phyloP scores from a whole-genome alignment of 2,113 vertebrate genomes.

The Aspidoscelis tigris region DNA sequence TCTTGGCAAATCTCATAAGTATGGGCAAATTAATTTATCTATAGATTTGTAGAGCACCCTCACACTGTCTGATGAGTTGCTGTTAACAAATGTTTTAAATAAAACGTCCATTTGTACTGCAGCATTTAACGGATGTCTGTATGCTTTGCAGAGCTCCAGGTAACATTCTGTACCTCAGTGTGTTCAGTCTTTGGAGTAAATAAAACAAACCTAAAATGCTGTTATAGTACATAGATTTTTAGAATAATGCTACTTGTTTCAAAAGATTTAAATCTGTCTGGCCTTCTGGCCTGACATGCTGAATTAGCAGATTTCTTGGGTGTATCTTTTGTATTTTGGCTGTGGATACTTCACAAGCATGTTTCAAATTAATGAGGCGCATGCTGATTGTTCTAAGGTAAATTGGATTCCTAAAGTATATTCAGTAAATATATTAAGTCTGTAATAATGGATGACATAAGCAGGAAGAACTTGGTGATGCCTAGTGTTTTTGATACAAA shows the following conservation, averaged over 20 bases:
- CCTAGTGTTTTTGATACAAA: background rate
- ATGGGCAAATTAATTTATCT: background rate
- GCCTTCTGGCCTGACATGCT: background rate
- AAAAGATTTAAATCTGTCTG: background rate
- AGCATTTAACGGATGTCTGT: background rate
- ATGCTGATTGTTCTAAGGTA: constrained; percentile 26
- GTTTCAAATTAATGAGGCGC: constrained; percentile 34
- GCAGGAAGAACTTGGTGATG: constrained; percentile 14
- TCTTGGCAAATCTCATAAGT: no score
- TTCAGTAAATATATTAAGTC: constrained; percentile 18
- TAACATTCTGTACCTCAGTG: background rate
- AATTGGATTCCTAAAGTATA: background rate
- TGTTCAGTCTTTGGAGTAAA: background rate
- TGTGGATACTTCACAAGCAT: background rate
- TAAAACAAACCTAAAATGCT: background rate
- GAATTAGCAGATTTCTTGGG: constrained; percentile 2
- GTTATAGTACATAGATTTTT: constrained; percentile 9
- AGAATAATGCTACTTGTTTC: constrained; percentile 4
- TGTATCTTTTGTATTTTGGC: constrained; percentile 34
- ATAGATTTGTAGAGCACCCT: background rate
- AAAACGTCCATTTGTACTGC: background rate
- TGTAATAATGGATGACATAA: constrained; percentile 3
- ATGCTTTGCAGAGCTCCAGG: background rate
- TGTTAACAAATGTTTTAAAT: background rate
- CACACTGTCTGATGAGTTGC: background rate